Percentiles rank a stretch among this genome's conserved stretches.
Conservation (phyloP, 2,797 vertebrate species). For the Potorous gilbertii region DNA sequence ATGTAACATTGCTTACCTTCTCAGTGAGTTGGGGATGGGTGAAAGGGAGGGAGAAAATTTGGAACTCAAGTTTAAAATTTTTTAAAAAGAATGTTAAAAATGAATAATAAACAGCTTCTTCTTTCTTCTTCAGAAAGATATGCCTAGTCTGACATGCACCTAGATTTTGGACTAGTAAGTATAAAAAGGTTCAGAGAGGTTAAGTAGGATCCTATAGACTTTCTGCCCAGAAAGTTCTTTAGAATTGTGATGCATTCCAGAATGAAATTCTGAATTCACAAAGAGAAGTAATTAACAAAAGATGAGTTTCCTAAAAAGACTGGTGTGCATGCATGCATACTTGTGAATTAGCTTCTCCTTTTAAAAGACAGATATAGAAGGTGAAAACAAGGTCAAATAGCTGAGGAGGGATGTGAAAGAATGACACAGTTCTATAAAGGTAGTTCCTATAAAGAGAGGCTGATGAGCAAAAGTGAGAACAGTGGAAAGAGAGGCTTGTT, state of each 20-base stretch:
- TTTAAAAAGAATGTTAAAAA: not conserved
- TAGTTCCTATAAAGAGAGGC: not conserved
- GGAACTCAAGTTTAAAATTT: not conserved
- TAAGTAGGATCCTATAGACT: not conserved
- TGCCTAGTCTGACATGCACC: not conserved
- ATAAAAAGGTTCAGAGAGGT: not conserved
- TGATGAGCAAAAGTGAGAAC: not conserved
- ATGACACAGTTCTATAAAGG: not conserved
- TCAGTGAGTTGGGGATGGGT: not conserved
- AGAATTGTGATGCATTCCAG: not conserved
- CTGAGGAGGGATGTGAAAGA: not conserved
- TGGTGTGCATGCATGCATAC: too few species aligned
- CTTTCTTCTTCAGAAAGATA: too few species aligned
- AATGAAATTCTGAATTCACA: not conserved
- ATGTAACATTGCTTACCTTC: not conserved
- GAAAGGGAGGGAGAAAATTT: not conserved
- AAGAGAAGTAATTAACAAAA: too few species aligned
- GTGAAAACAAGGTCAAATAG: not conserved
- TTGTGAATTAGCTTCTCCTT: too few species aligned
- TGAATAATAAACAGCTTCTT: not conserved
- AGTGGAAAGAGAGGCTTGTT: too few species aligned
- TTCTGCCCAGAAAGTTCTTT: not conserved
- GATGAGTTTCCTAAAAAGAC: too few species aligned
- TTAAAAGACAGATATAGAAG: too few species aligned
- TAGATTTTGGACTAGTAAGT: not conserved